These are phyloP conservation scores for Tamias sibiricus DNA, from an alignment of 2,113 vertebrate genomes.

Conservation along the genomic window DNA sequence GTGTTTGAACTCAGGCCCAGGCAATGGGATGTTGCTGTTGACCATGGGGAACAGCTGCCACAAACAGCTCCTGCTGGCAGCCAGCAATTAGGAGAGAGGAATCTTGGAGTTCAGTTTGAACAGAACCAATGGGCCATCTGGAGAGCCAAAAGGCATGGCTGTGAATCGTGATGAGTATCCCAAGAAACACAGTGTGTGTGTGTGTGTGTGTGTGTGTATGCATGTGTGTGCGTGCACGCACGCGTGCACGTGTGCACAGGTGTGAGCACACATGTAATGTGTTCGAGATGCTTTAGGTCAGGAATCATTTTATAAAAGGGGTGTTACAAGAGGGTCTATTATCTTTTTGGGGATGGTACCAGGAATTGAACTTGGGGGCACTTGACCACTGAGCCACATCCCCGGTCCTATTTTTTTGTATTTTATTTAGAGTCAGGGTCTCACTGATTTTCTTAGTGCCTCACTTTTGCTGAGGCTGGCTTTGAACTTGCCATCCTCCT, in stretches of 20 bases:
- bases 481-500: too few species aligned
- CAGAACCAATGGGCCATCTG: conserved; percentile 55
- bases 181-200: not conserved
- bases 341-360: too few species aligned
- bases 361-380: too few species aligned
- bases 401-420: too few species aligned
- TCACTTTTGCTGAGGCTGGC: too few species aligned
- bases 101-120: conserved; percentile 46
- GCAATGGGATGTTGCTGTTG: not conserved
- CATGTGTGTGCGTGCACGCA: too few species aligned
- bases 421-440: too few species aligned
- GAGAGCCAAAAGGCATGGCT: not conserved
- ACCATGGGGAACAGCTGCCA: conserved; percentile 22
- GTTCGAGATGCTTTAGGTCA: not conserved
- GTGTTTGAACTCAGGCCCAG: not conserved
- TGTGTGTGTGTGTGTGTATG: not conserved
- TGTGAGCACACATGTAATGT: not conserved
- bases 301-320: not conserved
- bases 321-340: not conserved
- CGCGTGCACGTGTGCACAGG: too few species aligned
- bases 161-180: not conserved
- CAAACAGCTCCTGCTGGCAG: conserved; percentile 44
- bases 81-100: conserved; percentile 18
- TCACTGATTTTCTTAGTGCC: too few species aligned
- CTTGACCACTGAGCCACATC: too few species aligned